Evolutionary conservation across 2,113 vertebrate genomes (phyloP).

Genomic region (Macquaria ambigua): DNA sequence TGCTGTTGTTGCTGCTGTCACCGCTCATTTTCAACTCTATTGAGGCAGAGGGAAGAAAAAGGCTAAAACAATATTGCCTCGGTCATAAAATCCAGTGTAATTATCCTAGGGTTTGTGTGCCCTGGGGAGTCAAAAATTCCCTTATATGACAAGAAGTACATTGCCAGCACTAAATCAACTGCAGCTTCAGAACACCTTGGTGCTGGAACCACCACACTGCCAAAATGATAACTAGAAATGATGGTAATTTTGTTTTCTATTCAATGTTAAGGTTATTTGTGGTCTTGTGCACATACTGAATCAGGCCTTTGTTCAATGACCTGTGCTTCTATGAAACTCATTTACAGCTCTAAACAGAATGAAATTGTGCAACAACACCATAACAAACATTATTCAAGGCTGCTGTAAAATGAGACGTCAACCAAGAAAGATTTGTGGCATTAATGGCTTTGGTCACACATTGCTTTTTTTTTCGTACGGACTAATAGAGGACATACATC

Average conservation of each 20-base stretch:
- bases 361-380: neutral
- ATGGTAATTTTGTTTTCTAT: neutral
- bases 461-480: neutral
- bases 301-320: neutral
- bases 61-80: constrained; percentile 45
- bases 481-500: neutral
- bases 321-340: neutral
- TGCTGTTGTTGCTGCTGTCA: constrained; percentile 57
- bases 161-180: constrained; percentile 38
- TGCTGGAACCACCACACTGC: neutral
- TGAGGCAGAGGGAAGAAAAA: constrained; percentile 10
- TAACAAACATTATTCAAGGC: neutral
- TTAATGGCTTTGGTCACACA: neutral
- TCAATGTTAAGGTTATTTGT: neutral
- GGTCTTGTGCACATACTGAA: neutral
- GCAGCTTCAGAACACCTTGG: constrained; percentile 14
- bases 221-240: neutral
- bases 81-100: constrained; percentile 61
- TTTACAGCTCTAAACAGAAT: neutral
- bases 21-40: constrained; percentile 32
- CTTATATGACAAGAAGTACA: constrained; percentile 62
- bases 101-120: constrained; percentile 67
- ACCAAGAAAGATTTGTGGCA: neutral
- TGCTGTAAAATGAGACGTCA: constrained; percentile 6
- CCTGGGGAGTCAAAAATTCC: constrained; percentile 43